These are phyloP conservation scores for Phthorimaea operculella DNA, from an alignment of 1,140 invertebrate species.

Conservation along the genomic window DNA sequence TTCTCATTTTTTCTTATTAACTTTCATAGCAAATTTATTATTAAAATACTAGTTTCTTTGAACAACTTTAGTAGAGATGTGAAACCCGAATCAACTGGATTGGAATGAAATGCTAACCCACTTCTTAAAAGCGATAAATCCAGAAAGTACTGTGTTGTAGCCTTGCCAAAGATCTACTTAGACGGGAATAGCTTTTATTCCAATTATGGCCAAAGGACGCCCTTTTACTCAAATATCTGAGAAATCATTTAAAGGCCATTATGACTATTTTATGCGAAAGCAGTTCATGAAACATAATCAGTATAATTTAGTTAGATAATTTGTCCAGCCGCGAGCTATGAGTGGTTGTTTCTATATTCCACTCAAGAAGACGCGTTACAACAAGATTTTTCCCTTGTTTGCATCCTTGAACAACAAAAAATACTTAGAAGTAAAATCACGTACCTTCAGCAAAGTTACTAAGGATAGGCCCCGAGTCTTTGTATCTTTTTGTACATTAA, in stretches of 20 bases:
- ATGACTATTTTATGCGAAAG: too few species aligned
- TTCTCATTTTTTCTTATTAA: too few species aligned
- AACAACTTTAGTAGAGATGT: too few species aligned
- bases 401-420: conserved; percentile 30
- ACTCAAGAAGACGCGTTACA: conserved; percentile 14
- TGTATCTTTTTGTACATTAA: conserved; percentile 49
- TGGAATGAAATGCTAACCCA: neutral
- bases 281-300: too few species aligned
- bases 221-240: too few species aligned
- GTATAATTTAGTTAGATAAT: too few species aligned
- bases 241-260: too few species aligned
- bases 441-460: conserved; percentile 36
- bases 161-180: neutral
- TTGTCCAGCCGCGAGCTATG: too few species aligned
- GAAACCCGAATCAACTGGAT: too few species aligned
- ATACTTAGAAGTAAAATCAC: conserved; percentile 42
- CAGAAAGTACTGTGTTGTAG: neutral
- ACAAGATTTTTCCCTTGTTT: conserved; percentile 30
- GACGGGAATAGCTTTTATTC: neutral
- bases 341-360: neutral
- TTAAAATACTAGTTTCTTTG: too few species aligned
- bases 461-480: conserved; percentile 32
- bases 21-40: too few species aligned
- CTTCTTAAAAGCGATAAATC: neutral
- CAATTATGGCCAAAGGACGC: neutral